A percentile compares a stretch with the other conserved stretches of the same genome.
Evolutionary conservation across 2,113 vertebrate species (phyloP).

Genomic region (Maccullochella peelii): DNA sequence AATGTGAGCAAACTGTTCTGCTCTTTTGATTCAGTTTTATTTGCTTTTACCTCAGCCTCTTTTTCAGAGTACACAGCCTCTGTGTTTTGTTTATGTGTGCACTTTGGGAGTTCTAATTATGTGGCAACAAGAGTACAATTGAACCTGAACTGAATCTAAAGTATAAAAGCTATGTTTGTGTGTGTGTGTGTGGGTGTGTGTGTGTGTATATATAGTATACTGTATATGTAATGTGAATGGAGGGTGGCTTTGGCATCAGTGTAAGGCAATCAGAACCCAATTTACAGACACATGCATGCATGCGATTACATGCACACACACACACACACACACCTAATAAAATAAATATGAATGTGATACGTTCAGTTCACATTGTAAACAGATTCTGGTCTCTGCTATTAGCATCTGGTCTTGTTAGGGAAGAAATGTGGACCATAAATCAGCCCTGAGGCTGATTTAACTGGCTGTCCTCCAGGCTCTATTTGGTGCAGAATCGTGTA

Average conservation of each 20-base stretch:
- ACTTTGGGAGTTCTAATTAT: slow-evolving; percentile 10
- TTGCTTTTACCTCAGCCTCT: background rate
- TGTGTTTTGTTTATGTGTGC: background rate
- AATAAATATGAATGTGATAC: slow-evolving; percentile 17
- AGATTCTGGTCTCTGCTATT: slow-evolving; percentile 41
- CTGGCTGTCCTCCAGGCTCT: slow-evolving; percentile 37
- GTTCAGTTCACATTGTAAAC: slow-evolving; percentile 42
- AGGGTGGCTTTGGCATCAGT: background rate
- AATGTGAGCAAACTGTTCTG: background rate
- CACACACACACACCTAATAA: background rate
- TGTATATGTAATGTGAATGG: background rate
- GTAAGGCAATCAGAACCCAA: slow-evolving; percentile 13
- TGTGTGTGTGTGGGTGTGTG: background rate
- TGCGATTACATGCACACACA: too few species aligned
- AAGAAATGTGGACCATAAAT: slow-evolving; percentile 63
- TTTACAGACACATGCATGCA: background rate
- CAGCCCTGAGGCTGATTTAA: slow-evolving; percentile 42
- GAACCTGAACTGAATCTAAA: background rate
- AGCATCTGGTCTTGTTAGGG: slow-evolving; percentile 49
- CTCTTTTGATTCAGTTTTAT: background rate
- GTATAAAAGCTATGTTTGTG: background rate
- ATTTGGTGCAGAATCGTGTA: slow-evolving; percentile 38
- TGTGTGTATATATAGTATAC: background rate
- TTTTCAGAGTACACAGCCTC: background rate
- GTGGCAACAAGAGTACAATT: slow-evolving; percentile 7